phyloP scores from a whole-genome alignment of 2,888 invertebrate genomes.

The Trachelus iudaicus region DNA sequence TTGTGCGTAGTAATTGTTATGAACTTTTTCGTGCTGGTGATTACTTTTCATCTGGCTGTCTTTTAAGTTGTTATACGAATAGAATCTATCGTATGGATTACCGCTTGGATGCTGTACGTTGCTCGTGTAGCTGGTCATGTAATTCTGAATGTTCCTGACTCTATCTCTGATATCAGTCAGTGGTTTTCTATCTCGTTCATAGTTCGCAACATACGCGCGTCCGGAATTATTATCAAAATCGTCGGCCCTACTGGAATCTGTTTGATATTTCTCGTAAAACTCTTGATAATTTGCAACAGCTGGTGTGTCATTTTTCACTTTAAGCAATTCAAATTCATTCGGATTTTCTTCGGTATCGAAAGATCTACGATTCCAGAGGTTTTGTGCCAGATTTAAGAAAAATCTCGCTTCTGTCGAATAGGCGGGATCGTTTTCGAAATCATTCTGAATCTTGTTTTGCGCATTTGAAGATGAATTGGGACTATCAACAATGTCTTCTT shows the following conservation, averaged over 20 bases:
- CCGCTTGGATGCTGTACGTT: slow-evolving; percentile 17
- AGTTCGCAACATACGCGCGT: not conserved
- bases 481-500: not conserved
- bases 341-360: slow-evolving; percentile 45
- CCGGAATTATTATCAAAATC: not conserved
- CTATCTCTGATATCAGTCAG: slow-evolving; percentile 25
- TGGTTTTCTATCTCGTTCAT: not conserved
- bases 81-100: slow-evolving; percentile 26
- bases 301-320: slow-evolving; percentile 57
- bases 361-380: slow-evolving; percentile 47
- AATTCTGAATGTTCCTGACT: slow-evolving; percentile 40
- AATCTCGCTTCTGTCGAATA: slow-evolving; percentile 52
- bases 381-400: slow-evolving; percentile 42
- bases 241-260: not conserved
- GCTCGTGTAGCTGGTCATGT: slow-evolving; percentile 35
- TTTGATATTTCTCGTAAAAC: slow-evolving; percentile 48
- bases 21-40: slow-evolving; percentile 41
- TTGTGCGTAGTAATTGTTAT: slow-evolving; percentile 30
- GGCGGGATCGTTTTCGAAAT: slow-evolving; percentile 41
- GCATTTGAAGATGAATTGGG: not conserved
- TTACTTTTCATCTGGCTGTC: slow-evolving; percentile 4
- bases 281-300: slow-evolving; percentile 56
- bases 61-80: slow-evolving; percentile 5
- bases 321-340: slow-evolving; percentile 58
- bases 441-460: slow-evolving; percentile 7